phyloP scores from a whole-genome alignment of 2,113 vertebrate genomes.

The Anolis sagrei region DNA sequence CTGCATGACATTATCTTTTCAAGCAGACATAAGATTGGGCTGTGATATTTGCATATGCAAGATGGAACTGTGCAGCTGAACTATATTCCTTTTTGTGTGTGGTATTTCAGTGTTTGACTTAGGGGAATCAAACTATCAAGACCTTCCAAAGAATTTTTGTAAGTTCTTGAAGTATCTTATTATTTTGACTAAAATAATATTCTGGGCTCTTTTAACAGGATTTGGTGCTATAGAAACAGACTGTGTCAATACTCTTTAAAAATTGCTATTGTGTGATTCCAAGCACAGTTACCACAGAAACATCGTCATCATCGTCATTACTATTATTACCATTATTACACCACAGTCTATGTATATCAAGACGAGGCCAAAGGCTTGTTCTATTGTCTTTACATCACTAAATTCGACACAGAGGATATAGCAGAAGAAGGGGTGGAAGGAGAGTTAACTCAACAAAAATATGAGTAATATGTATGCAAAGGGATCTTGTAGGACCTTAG shows the following conservation, averaged over 20 bases:
- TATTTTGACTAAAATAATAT: conserved; percentile 51
- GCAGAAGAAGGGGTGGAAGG: background rate
- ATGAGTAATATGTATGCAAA: background rate
- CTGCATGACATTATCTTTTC: conserved; percentile 69
- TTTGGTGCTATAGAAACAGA: background rate
- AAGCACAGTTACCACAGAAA: conserved; percentile 31
- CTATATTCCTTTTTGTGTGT: conserved; percentile 57
- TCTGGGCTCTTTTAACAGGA: conserved; percentile 47
- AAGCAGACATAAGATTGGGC: conserved; percentile 61
- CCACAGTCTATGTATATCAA: background rate
- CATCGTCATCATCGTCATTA: background rate
- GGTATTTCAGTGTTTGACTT: conserved; percentile 58
- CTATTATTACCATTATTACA: background rate
- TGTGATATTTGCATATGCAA: conserved; percentile 68
- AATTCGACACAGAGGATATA: background rate
- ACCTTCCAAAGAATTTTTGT: conserved; percentile 46
- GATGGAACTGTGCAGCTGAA: conserved; percentile 56
- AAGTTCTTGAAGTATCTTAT: conserved; percentile 48
- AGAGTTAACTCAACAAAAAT: background rate
- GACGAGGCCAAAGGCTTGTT: background rate
- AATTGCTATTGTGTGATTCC: conserved; percentile 30
- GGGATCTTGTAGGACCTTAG: no score
- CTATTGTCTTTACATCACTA: background rate
- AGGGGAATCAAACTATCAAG: conserved; percentile 57
- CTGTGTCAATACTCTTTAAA: conserved; percentile 13